phyloP scores from a whole-genome alignment of 1,140 invertebrate genomes.

The Bombus turneri region DNA sequence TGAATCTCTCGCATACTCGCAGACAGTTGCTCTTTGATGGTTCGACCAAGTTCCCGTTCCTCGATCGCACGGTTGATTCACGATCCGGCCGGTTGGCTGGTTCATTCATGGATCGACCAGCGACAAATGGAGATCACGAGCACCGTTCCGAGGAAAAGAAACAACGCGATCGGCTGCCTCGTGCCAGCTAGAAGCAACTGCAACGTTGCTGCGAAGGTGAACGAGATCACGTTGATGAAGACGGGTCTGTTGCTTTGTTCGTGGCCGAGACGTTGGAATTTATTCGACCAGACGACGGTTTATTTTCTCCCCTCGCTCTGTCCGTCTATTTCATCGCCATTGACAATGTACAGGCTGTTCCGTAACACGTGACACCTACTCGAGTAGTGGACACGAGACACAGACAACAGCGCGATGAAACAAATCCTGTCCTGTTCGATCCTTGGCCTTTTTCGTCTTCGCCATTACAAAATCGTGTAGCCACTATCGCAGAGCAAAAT shows the following conservation, averaged over 20 bases:
- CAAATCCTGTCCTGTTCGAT: too few relatives aligned
- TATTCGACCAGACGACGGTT: neutral
- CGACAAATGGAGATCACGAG: constrained; percentile 20
- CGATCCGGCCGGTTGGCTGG: neutral
- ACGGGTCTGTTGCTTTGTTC: constrained; percentile 33
- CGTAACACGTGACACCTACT: too few relatives aligned
- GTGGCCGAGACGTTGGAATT: neutral
- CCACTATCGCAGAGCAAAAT: too few relatives aligned
- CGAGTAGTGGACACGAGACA: too few relatives aligned
- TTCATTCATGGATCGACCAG: constrained; percentile 24
- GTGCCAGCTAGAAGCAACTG: constrained; percentile 40
- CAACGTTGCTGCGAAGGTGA: constrained; percentile 63
- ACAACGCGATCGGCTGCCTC: constrained; percentile 48
- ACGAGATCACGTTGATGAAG: constrained; percentile 55
- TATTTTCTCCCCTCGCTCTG: neutral
- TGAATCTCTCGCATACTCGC: neutral
- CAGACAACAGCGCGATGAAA: too few relatives aligned
- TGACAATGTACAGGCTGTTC: too few relatives aligned
- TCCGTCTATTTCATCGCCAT: too few relatives aligned
- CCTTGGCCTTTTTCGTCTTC: too few relatives aligned
- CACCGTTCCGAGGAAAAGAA: constrained; percentile 44
- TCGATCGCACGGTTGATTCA: neutral
- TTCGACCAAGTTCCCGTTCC: neutral
- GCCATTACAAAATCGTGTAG: too few relatives aligned
- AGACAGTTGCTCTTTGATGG: neutral